Evolutionary conservation across 2,888 invertebrate species (phyloP).

Genomic region (Nymphalis polychloros): DNA sequence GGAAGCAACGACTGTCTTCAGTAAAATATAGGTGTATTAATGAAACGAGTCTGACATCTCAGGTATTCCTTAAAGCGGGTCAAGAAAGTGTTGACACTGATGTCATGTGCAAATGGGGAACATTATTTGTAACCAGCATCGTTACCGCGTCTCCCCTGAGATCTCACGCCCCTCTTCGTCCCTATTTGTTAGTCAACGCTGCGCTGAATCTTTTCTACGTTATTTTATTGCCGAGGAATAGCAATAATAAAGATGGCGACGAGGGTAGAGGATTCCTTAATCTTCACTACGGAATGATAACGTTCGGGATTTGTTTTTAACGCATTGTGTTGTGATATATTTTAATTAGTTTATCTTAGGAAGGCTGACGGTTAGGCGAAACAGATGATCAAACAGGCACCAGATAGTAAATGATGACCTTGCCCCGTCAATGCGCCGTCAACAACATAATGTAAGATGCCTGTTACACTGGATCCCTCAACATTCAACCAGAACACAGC

Average conservation of each 20-base stretch:
- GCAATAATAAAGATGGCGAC: not conserved
- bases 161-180: slow-evolving; percentile 42
- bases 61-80: slow-evolving; percentile 29
- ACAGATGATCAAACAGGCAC: too few relatives aligned
- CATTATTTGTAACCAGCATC: slow-evolving; percentile 56
- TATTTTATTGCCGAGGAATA: not conserved
- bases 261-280: too few relatives aligned
- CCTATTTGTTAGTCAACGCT: slow-evolving; percentile 55
- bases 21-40: slow-evolving; percentile 2
- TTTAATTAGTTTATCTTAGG: too few relatives aligned
- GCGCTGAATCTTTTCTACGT: slow-evolving; percentile 12
- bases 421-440: too few relatives aligned
- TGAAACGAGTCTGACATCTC: slow-evolving; percentile 26
- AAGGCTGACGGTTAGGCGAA: too few relatives aligned
- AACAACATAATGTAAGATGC: too few relatives aligned
- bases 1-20: not conserved
- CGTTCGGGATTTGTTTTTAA: too few relatives aligned
- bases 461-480: too few relatives aligned
- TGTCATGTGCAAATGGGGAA: slow-evolving; percentile 59
- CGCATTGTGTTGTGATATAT: too few relatives aligned
- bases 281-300: too few relatives aligned
- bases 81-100: slow-evolving; percentile 46
- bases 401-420: too few relatives aligned
- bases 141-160: slow-evolving; percentile 56
- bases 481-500: too few relatives aligned